These are phyloP conservation scores for Pyrrhia umbra DNA, from an alignment of 2,888 invertebrate species.

Conservation along the genomic window DNA sequence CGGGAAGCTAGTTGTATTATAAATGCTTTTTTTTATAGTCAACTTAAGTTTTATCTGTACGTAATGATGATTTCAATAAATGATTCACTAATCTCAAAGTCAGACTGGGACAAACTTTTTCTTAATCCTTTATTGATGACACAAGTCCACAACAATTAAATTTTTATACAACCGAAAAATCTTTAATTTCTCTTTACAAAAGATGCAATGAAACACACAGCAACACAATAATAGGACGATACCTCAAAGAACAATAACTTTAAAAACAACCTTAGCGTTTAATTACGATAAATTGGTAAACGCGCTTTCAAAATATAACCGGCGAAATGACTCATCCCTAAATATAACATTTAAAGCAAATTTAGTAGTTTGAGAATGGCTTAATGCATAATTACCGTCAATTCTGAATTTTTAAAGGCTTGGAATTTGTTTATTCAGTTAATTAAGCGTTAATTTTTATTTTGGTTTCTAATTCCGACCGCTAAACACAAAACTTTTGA, in stretches of 20 bases:
- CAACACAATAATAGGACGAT: not conserved
- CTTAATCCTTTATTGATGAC: not conserved
- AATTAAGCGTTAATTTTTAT: not conserved
- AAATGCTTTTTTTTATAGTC: too few relatives aligned
- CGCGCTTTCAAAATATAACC: slow-evolving; percentile 45
- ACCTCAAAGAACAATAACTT: not conserved
- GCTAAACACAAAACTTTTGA: slow-evolving; percentile 27
- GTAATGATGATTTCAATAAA: too few relatives aligned
- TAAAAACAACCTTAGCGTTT: too few relatives aligned
- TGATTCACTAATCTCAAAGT: too few relatives aligned
- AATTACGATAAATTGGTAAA: not conserved
- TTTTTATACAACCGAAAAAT: too few relatives aligned
- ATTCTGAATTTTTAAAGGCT: not conserved
- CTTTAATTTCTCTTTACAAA: not conserved
- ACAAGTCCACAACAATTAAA: not conserved
- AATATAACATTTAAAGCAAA: not conserved
- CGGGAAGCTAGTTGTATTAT: too few relatives aligned
- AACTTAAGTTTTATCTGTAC: too few relatives aligned
- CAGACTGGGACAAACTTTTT: too few relatives aligned
- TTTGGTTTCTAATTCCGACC: slow-evolving; percentile 8
- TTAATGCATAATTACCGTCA: slow-evolving; percentile 26
- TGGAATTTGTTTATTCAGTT: not conserved
- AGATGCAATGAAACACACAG: not conserved
- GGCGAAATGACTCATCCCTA: slow-evolving; percentile 40
- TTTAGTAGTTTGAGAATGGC: not conserved